These are phyloP conservation scores for Lasioglossum malachurum DNA, from an alignment of 2,888 invertebrate genomes.

Conservation along the genomic window DNA sequence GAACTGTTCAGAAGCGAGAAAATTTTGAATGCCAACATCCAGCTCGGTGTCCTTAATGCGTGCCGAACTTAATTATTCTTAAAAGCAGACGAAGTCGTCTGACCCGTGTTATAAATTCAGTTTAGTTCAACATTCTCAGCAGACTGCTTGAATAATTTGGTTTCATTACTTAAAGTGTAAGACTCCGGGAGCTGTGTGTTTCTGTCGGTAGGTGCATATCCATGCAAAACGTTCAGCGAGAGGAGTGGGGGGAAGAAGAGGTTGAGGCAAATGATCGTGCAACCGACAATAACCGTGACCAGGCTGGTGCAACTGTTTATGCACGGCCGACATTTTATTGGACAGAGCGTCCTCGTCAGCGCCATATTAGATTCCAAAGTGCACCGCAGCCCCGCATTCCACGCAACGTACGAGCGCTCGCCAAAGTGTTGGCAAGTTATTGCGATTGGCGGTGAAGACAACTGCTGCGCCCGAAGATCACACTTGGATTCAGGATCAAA, in stretches of 20 bases:
- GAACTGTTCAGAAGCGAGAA: background rate
- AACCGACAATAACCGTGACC: slow-evolving; percentile 60
- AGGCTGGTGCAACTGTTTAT: slow-evolving; percentile 70
- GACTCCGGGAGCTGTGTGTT: slow-evolving; percentile 9
- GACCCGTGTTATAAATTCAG: slow-evolving; percentile 1
- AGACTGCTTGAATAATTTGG: slow-evolving; percentile 26
- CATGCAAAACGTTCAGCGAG: slow-evolving; percentile 12
- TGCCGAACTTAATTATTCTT: slow-evolving; percentile 15
- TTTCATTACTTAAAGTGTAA: slow-evolving; percentile 39
- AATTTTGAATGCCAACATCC: background rate
- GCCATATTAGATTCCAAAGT: slow-evolving; percentile 77
- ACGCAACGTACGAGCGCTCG: slow-evolving; percentile 56
- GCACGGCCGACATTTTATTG: slow-evolving; percentile 75
- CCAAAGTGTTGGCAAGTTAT: slow-evolving; percentile 67
- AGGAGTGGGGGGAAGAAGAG: background rate
- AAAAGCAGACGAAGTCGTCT: background rate
- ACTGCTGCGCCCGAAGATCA: slow-evolving; percentile 29
- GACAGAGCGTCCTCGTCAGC: slow-evolving; percentile 72
- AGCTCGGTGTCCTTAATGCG: background rate
- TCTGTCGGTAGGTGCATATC: background rate
- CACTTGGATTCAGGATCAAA: slow-evolving; percentile 52
- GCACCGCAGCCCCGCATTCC: slow-evolving; percentile 69
- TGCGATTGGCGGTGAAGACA: slow-evolving; percentile 67
- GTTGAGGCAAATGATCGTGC: slow-evolving; percentile 41
- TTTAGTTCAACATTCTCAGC: slow-evolving; percentile 8